Evolutionary conservation across 2,113 vertebrate genomes (phyloP), one percentile per base, ranked within the genome.

Genomic region (Hippocampus barbouri): DNA sequence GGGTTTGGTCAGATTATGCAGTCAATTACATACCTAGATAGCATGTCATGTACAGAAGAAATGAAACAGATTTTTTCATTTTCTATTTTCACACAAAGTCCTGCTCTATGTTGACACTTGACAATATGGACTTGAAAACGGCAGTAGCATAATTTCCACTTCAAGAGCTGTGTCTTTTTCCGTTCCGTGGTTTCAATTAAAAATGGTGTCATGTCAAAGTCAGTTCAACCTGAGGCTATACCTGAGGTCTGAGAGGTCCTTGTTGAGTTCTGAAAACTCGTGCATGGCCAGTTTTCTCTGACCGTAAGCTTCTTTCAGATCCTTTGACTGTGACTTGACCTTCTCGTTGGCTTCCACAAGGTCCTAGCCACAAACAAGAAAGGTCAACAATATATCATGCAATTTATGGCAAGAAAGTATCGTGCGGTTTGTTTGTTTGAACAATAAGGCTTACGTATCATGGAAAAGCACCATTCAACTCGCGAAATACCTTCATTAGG

Each of bases 261-360:
- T 96, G 74, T 96, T 99, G 86, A 98, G 95, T 91, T 98, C 96
- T 63, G 96, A 95, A 90, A 98, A 98, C 83, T 98, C 97, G 83
- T 96, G 94, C 94, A 98, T 95, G 85, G 96, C 95, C 91, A 97
- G 86, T 89, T 97, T 97, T 85, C 94, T 94, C 91, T 99, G 97
- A 88, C 94, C 94, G 88, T 98, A 96, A 68, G 96, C 95, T 60
- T 99, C 97, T 91, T 99, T 99, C 89, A 99, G 93, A 75, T 99
- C 97, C 89, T 98, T 99, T 73, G 94, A 94, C 89, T 98, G 97
- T 82, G 91, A 92, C 92, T 97, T 98, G 87, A 99, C 86, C 90
- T 94, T 96, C 88, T 98, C 96, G 74, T 78, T 94, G 84, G 94
- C 90, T 53, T 96, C 95, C 85, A 93, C 61, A 72, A 98, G 79